These are phyloP conservation scores for Campoplex nolae DNA, from an alignment of 2,888 invertebrate species.

Conservation along the genomic window DNA sequence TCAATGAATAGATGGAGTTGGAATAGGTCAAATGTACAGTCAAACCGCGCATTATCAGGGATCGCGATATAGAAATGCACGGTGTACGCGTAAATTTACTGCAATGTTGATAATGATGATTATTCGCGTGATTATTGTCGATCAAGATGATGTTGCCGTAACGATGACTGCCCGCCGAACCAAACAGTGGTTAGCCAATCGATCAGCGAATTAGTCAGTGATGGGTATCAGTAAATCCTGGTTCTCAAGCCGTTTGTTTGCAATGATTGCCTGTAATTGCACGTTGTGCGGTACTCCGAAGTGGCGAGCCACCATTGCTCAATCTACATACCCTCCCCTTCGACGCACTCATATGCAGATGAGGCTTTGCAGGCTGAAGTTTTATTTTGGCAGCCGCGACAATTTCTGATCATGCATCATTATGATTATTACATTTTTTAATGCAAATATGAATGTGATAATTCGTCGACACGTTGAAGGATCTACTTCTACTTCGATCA, in stretches of 20 bases:
- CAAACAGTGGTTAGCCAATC: constrained; percentile 64
- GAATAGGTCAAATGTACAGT: constrained; percentile 27
- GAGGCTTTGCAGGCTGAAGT: not conserved
- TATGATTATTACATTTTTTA: no score
- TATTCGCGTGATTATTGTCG: constrained; percentile 64
- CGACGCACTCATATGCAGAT: not conserved
- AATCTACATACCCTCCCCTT: constrained; percentile 18
- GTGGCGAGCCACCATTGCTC: constrained; percentile 47
- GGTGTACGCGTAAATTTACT: constrained; percentile 27
- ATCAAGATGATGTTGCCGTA: constrained; percentile 60
- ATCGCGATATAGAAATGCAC: constrained; percentile 30
- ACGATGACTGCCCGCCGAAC: constrained; percentile 50
- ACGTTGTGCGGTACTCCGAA: constrained; percentile 42
- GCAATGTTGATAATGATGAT: constrained; percentile 59
- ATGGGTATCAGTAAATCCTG: constrained; percentile 60
- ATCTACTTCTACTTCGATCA: no score
- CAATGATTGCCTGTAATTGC: constrained; percentile 67
- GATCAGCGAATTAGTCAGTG: constrained; percentile 68
- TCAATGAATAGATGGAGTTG: not conserved
- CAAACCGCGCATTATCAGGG: constrained; percentile 26
- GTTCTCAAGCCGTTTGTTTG: constrained; percentile 62
- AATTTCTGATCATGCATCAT: not conserved
- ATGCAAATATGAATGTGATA: no score
- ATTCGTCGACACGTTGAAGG: no score
- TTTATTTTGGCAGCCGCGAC: not conserved